phyloP scores from a whole-genome alignment of 2,888 invertebrate genomes.

The Andrena haemorrhoa region DNA sequence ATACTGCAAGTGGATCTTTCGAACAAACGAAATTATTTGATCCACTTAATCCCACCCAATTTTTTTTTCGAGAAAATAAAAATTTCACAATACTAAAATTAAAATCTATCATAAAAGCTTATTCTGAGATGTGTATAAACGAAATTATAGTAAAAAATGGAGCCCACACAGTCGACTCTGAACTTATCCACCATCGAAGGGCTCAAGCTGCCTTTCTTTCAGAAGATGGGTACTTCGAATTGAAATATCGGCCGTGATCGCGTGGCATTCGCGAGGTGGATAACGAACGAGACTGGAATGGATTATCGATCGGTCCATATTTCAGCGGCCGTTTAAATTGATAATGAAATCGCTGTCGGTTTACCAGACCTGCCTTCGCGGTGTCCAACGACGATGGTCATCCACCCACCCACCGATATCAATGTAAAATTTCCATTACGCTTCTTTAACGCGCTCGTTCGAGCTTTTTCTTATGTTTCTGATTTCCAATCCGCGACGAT shows the following conservation, averaged over 20 bases:
- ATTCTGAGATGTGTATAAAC: too few species aligned
- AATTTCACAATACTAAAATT: too few species aligned
- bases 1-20: too few species aligned
- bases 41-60: too few species aligned
- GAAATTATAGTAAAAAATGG: too few species aligned
- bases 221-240: constrained; percentile 26
- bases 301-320: constrained; percentile 75
- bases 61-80: too few species aligned
- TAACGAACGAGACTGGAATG: constrained; percentile 72
- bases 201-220: neutral
- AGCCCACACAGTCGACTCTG: neutral
- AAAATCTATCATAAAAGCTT: too few species aligned
- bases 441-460: neutral
- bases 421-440: constrained; percentile 32
- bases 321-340: constrained; percentile 72
- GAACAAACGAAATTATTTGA: too few species aligned
- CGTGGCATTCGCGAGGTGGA: constrained; percentile 42
- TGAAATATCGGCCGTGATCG: constrained; percentile 63
- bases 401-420: constrained; percentile 19
- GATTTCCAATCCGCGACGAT: neutral
- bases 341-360: constrained; percentile 70
- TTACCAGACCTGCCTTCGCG: constrained; percentile 34
- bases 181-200: neutral
- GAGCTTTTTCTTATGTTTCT: neutral
- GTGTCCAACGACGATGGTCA: too few species aligned